Evolutionary conservation across 2,113 vertebrate species (phyloP).

Genomic region (Mus pahari): DNA sequence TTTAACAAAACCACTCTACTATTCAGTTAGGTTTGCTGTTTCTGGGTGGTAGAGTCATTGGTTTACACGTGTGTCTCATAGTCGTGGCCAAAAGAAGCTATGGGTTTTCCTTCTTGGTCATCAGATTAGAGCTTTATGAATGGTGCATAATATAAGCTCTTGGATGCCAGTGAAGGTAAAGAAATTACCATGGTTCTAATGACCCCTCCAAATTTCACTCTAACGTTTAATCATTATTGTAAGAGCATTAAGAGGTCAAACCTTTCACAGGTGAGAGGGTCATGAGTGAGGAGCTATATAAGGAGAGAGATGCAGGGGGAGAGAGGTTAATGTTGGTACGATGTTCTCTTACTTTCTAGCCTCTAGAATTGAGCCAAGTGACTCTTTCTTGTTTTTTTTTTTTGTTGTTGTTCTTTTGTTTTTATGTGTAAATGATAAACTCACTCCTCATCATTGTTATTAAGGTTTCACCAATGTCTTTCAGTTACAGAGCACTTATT

Average conservation of each 20-base stretch:
- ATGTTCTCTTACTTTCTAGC: too few species aligned
- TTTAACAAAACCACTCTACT: background rate
- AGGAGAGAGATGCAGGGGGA: background rate
- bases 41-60: background rate
- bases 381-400: background rate
- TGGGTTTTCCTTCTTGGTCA: background rate
- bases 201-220: background rate
- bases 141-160: background rate
- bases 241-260: background rate
- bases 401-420: too few species aligned
- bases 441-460: too few species aligned
- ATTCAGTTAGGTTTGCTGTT: background rate
- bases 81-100: background rate
- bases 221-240: background rate
- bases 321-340: background rate
- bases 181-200: background rate
- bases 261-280: background rate
- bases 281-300: background rate
- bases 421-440: too few species aligned
- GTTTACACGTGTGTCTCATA: background rate
- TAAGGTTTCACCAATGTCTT: too few species aligned
- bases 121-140: conserved; percentile 4
- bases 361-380: background rate
- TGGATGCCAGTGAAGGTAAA: background rate
- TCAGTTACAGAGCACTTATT: too few species aligned